Percentiles rank a stretch among this genome's conserved stretches.
Evolutionary conservation across 2,797 vertebrate genomes (phyloP).

Genomic region (Chiroxiphia lanceolata): DNA sequence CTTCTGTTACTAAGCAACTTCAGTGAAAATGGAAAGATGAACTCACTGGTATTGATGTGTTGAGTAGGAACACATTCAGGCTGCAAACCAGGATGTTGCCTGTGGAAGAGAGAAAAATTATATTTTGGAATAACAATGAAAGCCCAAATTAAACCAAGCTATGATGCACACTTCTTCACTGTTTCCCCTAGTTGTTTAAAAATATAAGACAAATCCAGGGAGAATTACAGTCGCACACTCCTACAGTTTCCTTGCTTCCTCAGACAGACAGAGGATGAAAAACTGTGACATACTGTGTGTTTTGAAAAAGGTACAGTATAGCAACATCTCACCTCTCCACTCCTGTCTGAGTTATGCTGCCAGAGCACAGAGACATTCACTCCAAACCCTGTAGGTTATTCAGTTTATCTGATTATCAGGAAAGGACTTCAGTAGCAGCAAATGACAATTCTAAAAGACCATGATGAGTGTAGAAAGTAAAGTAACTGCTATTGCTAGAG

Average conservation of each 20-base stretch:
- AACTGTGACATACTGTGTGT: background rate
- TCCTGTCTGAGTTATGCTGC: background rate
- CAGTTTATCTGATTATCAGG: background rate
- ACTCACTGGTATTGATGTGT: constrained; percentile 53
- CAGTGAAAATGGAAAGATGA: constrained; percentile 47
- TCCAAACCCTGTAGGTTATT: background rate
- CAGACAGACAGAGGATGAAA: background rate
- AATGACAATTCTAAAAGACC: background rate
- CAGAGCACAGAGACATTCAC: background rate
- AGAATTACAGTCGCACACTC: background rate
- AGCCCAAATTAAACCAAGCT: background rate
- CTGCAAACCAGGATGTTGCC: constrained; percentile 30
- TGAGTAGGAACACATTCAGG: constrained; percentile 25
- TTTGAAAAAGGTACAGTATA: background rate
- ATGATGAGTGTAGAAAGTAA: background rate
- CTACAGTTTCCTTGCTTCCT: background rate
- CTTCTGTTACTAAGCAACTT: constrained; percentile 65
- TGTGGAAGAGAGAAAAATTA: background rate
- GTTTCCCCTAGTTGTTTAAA: background rate
- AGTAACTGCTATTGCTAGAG: background rate
- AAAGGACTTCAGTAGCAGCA: background rate
- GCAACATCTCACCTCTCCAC: background rate
- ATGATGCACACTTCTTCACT: background rate
- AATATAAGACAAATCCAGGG: background rate
- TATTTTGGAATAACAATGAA: background rate